These are phyloP conservation scores for Aplidium turbinatum DNA, from an alignment of 23 tunicate species.

Conservation along the genomic window DNA sequence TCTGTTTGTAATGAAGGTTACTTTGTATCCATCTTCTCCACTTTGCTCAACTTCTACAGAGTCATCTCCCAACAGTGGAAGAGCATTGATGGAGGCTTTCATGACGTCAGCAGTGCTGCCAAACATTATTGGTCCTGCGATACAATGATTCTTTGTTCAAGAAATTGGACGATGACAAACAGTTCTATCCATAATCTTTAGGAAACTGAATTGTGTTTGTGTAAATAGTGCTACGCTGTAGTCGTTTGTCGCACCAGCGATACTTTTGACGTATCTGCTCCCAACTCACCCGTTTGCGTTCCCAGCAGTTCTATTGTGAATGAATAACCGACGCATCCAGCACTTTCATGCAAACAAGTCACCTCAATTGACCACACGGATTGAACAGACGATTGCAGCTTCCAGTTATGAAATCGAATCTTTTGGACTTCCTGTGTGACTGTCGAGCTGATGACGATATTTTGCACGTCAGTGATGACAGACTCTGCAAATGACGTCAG, in stretches of 20 bases:
- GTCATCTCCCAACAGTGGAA: neutral
- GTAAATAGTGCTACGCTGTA: too few species aligned
- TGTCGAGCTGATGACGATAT: neutral
- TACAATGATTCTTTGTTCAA: too few species aligned
- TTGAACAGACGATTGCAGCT: neutral
- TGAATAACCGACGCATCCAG: neutral
- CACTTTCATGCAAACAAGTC: neutral
- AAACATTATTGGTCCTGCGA: too few species aligned
- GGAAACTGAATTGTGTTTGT: too few species aligned
- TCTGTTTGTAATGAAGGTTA: too few species aligned
- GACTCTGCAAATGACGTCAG: too few species aligned
- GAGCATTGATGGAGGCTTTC: neutral
- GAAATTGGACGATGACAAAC: too few species aligned
- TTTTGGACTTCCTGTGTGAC: slow-evolving; percentile 5
- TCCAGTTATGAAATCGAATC: neutral
- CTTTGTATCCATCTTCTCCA: neutral
- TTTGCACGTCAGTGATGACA: slow-evolving; percentile 11
- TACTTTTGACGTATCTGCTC: too few species aligned
- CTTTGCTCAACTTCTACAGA: slow-evolving; percentile 4
- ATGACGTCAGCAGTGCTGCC: neutral
- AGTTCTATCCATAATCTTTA: too few species aligned
- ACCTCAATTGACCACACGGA: neutral
- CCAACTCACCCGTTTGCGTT: neutral
- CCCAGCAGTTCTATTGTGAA: neutral
- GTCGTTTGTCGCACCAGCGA: neutral